Percentiles rank a stretch among this genome's conserved stretches.
Conservation (phyloP, 1,140 invertebrate genomes). For the Lepidotrigona ventralis region DNA sequence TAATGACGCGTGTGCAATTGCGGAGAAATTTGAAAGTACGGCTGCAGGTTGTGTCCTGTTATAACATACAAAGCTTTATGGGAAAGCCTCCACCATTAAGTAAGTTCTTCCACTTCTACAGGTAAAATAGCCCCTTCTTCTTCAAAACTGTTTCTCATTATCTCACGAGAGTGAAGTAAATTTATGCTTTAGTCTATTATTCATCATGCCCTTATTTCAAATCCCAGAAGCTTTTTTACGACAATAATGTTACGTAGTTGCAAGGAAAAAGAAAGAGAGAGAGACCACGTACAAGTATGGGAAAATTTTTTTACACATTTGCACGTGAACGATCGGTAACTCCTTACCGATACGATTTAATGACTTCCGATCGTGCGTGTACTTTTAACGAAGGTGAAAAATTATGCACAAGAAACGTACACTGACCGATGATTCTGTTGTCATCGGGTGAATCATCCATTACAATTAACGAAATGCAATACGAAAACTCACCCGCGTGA, state of each 20-base stretch:
- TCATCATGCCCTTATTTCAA: not conserved
- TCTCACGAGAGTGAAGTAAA: not conserved
- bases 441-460: not conserved
- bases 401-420: not conserved
- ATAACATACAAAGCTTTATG: not conserved
- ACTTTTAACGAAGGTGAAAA: not conserved
- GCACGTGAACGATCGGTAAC: not conserved
- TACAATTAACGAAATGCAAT: not conserved
- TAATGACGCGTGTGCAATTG: not conserved
- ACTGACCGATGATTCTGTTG: not conserved
- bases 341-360: not conserved
- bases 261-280: too few relatives aligned
- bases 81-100: too few relatives aligned
- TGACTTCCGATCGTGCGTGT: not conserved
- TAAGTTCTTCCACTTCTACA: not conserved
- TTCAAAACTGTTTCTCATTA: not conserved
- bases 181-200: not conserved
- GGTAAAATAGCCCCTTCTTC: not conserved
- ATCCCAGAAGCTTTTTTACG: too few relatives aligned
- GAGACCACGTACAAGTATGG: too few relatives aligned
- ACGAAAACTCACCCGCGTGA: constrained; percentile 50
- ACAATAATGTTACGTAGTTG: too few relatives aligned
- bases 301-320: too few relatives aligned
- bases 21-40: constrained; percentile 11
- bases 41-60: not conserved